A percentile compares a stretch with the other conserved stretches of the same genome.
phyloP scores from a whole-genome alignment of 2,797 vertebrate species.

The Falco rusticolus region DNA sequence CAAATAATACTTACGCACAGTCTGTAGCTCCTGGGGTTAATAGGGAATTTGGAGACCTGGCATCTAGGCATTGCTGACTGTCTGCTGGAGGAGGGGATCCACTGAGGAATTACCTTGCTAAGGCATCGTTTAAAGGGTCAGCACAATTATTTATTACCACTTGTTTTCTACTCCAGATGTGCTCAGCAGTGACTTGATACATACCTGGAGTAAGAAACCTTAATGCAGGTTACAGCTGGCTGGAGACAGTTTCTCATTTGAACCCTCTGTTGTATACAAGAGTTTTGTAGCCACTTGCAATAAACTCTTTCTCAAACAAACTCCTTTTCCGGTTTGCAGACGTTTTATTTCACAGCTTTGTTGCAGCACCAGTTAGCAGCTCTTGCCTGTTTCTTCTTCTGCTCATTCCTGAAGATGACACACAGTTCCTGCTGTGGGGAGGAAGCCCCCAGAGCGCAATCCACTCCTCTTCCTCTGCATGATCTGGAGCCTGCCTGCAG shows the following conservation, averaged over 20 bases:
- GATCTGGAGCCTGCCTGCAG: not conserved
- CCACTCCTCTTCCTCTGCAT: not conserved
- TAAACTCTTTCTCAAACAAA: not conserved
- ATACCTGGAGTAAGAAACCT: not conserved
- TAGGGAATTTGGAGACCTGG: not conserved
- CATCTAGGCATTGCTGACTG: not conserved
- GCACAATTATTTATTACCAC: not conserved
- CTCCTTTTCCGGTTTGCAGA: not conserved
- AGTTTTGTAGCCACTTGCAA: not conserved
- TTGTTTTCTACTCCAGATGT: not conserved
- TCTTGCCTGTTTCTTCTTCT: not conserved
- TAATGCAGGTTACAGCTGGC: not conserved
- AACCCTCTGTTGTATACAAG: not conserved
- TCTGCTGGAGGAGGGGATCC: not conserved
- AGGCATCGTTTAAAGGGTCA: not conserved
- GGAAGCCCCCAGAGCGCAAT: not conserved
- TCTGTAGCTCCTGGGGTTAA: not conserved
- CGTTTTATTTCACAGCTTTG: not conserved
- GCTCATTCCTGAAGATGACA: not conserved
- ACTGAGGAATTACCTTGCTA: not conserved
- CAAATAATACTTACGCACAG: not conserved
- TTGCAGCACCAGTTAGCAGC: not conserved
- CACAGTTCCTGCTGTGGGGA: fast-evolving
- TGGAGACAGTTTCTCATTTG: not conserved
- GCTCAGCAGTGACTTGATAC: not conserved